Percentiles rank a stretch among this genome's conserved stretches.
Evolutionary conservation across 1,140 invertebrate species (phyloP).

Genomic region (Artemia franciscana): DNA sequence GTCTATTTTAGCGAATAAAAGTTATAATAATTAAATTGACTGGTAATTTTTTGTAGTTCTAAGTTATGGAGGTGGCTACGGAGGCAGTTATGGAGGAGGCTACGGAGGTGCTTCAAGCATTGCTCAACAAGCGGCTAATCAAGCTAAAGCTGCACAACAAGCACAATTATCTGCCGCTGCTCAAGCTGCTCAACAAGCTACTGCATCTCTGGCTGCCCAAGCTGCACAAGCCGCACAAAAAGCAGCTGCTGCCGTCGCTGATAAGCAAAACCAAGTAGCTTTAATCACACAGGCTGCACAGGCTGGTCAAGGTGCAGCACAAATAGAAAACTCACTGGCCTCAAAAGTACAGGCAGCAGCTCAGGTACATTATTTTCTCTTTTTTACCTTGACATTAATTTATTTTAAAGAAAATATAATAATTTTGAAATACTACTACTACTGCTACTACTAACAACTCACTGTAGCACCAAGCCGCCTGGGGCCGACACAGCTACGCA

Average conservation of each 20-base stretch:
- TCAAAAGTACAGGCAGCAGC: not conserved
- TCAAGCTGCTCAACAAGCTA: not conserved
- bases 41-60: too few species aligned
- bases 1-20: too few species aligned
- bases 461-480: too few species aligned
- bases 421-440: too few species aligned
- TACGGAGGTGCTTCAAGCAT: constrained; percentile 7
- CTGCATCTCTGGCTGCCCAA: not conserved
- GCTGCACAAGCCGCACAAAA: not conserved
- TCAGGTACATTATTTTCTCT: not conserved
- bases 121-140: constrained; percentile 7
- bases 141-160: constrained; percentile 6
- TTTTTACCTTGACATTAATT: too few species aligned
- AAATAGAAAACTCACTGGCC: not conserved
- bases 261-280: constrained; percentile 14
- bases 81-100: too few species aligned
- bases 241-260: constrained; percentile 12
- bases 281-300: constrained; percentile 8
- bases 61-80: too few species aligned
- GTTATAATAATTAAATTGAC: too few species aligned
- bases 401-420: too few species aligned
- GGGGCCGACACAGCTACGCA: too few species aligned
- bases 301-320: not conserved
- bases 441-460: too few species aligned
- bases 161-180: not conserved